Conservation (phyloP, 2,888 invertebrate genomes). For the Caenorhabditis virilis region DNA sequence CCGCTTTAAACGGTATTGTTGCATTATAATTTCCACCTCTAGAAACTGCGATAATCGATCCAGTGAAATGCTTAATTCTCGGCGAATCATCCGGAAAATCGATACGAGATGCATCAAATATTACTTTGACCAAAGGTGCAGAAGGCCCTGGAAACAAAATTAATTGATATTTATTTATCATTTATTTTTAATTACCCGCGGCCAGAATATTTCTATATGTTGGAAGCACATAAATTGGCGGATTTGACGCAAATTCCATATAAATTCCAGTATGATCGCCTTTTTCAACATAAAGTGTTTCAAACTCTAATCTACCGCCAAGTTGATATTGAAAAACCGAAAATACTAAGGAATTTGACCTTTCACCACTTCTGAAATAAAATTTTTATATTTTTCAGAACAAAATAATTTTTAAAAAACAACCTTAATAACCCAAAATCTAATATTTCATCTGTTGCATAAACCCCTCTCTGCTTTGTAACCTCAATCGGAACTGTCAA, state of each 20-base stretch:
- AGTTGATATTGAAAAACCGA: conserved; percentile 76
- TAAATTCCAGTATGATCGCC: conserved; percentile 54
- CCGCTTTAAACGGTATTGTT: conserved; percentile 76
- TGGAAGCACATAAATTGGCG: conserved; percentile 59
- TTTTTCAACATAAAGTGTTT: conserved; percentile 58
- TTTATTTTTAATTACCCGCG: conserved; percentile 14
- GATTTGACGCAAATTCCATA: conserved; percentile 62
- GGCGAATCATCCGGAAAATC: conserved; percentile 5
- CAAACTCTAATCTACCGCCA: conserved; percentile 74
- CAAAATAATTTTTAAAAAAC: no score
- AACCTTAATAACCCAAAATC: conserved; percentile 80
- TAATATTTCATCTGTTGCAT: conserved; percentile 79
- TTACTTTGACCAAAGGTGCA: conserved; percentile 58
- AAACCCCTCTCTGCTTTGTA: conserved; percentile 75
- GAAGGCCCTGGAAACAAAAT: conserved; percentile 38
- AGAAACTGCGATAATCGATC: conserved; percentile 72
- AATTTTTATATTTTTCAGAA: no score
- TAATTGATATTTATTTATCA: no score
- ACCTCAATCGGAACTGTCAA: conserved; percentile 50
- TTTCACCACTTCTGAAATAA: no score
- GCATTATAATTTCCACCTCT: conserved; percentile 72
- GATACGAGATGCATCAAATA: conserved; percentile 48
- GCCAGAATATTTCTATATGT: conserved; percentile 18
- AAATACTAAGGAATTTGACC: conserved; percentile 74
- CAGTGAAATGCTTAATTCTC: conserved; percentile 50